These are phyloP conservation scores for Danio albolineatus DNA, from an alignment of 2,797 vertebrate species.

Conservation along the genomic window DNA sequence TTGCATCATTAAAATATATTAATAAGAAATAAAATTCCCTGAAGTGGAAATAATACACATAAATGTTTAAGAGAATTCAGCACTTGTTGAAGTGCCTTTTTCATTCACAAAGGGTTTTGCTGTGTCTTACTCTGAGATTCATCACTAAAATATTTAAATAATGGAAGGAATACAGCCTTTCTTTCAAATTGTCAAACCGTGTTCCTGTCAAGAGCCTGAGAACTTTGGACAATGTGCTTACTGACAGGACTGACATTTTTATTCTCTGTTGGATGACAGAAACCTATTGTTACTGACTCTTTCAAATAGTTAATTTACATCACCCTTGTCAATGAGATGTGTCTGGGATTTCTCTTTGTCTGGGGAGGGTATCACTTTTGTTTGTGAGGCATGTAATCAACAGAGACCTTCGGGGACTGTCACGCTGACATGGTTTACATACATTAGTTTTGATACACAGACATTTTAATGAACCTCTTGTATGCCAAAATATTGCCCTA, in stretches of 20 bases:
- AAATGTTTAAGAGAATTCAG: slow-evolving; percentile 77
- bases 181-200: slow-evolving; percentile 79
- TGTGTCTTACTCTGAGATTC: slow-evolving; percentile 72
- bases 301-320: slow-evolving; percentile 76
- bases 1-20: slow-evolving; percentile 81
- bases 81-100: slow-evolving; percentile 63
- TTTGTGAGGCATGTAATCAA: slow-evolving; percentile 59
- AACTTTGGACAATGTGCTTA: slow-evolving; percentile 77
- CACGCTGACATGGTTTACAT: slow-evolving; percentile 40
- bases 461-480: slow-evolving; percentile 12
- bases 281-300: slow-evolving; percentile 77
- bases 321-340: slow-evolving; percentile 70
- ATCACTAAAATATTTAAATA: slow-evolving; percentile 81
- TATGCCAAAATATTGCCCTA: slow-evolving; percentile 9
- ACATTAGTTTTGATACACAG: slow-evolving; percentile 19
- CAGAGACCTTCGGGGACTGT: slow-evolving; percentile 40
- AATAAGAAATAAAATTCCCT: slow-evolving; percentile 74
- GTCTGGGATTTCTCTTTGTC: slow-evolving; percentile 78
- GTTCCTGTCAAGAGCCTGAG: slow-evolving; percentile 77
- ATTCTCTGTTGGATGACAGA: slow-evolving; percentile 81
- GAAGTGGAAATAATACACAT: slow-evolving; percentile 78
- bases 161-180: slow-evolving; percentile 76
- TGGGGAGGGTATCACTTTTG: slow-evolving; percentile 61
- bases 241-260: slow-evolving; percentile 83
- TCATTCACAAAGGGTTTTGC: slow-evolving; percentile 63